Evolutionary conservation across 1,140 invertebrate genomes (phyloP).

Genomic region (Branchinecta lindahli): DNA sequence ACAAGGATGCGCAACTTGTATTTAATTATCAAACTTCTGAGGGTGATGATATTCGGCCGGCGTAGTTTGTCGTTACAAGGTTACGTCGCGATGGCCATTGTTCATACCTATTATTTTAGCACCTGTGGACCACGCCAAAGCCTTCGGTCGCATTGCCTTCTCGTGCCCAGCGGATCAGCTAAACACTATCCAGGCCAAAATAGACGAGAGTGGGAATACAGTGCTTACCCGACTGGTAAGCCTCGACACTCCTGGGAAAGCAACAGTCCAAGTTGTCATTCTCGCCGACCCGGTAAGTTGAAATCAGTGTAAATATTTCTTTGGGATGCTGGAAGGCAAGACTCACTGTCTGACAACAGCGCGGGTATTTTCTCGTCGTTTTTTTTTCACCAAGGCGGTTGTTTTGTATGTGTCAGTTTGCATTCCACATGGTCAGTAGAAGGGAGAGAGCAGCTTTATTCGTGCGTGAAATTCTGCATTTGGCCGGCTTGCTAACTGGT

Average conservation of each 20-base stretch:
- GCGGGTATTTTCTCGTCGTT: slow-evolving; percentile 14
- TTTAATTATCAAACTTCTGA: too few relatives aligned
- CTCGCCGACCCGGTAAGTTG: slow-evolving; percentile 66
- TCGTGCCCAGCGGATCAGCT: slow-evolving; percentile 61
- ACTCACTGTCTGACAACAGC: slow-evolving; percentile 16
- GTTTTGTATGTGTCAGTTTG: neutral
- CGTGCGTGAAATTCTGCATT: too few relatives aligned
- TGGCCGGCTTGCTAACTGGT: too few relatives aligned
- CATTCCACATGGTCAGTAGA: neutral
- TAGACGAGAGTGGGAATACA: slow-evolving; percentile 51
- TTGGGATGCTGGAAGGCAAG: neutral
- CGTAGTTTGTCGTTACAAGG: too few relatives aligned
- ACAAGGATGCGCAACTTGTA: too few relatives aligned
- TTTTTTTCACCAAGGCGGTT: slow-evolving; percentile 11
- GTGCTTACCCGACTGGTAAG: slow-evolving; percentile 75
- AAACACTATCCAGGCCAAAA: slow-evolving; percentile 50
- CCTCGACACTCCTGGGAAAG: slow-evolving; percentile 90
- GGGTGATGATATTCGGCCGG: too few relatives aligned
- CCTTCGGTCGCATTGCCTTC: slow-evolving; percentile 90
- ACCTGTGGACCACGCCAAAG: slow-evolving; percentile 65
- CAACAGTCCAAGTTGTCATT: slow-evolving; percentile 87
- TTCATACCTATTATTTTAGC: slow-evolving; percentile 30
- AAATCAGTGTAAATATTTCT: neutral
- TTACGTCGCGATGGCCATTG: slow-evolving; percentile 18
- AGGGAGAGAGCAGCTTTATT: too few relatives aligned